Evolutionary conservation across 2,888 invertebrate genomes (phyloP).

Genomic region (Cephus runcator): DNA sequence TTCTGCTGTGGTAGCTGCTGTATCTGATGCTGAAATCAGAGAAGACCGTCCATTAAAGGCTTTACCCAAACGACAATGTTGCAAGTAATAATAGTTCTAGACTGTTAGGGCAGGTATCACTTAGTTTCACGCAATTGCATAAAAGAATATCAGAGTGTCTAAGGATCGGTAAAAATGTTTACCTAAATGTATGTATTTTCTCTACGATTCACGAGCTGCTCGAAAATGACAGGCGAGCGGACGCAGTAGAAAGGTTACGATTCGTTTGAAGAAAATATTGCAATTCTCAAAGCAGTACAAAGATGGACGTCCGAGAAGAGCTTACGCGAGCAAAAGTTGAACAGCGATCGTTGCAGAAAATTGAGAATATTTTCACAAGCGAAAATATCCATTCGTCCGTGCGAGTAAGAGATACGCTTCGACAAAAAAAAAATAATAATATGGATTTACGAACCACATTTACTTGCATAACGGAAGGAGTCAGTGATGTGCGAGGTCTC

Average conservation of each 20-base stretch:
- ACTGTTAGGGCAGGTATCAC: neutral
- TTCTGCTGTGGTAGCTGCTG: conserved; percentile 68
- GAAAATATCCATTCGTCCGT: neutral
- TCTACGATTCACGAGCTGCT: neutral
- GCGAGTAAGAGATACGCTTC: neutral
- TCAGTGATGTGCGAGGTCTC: neutral
- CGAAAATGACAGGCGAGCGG: neutral
- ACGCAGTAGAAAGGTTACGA: neutral
- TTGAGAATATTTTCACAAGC: neutral
- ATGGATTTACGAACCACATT: neutral
- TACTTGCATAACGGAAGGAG: neutral
- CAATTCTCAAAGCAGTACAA: neutral
- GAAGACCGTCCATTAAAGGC: neutral
- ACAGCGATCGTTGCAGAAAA: neutral
- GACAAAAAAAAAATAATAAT: neutral
- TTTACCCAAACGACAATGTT: neutral
- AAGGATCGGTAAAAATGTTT: neutral
- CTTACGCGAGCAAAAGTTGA: neutral
- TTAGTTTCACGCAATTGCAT: neutral
- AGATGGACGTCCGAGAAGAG: neutral
- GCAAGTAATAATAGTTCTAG: neutral
- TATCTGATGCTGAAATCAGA: conserved; percentile 63
- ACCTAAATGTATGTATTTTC: neutral
- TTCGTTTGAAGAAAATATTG: neutral
- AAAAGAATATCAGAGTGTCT: too few species aligned